These are phyloP conservation scores for Ariolimax columbianus DNA, from an alignment of 2,888 invertebrate genomes.

Conservation along the genomic window DNA sequence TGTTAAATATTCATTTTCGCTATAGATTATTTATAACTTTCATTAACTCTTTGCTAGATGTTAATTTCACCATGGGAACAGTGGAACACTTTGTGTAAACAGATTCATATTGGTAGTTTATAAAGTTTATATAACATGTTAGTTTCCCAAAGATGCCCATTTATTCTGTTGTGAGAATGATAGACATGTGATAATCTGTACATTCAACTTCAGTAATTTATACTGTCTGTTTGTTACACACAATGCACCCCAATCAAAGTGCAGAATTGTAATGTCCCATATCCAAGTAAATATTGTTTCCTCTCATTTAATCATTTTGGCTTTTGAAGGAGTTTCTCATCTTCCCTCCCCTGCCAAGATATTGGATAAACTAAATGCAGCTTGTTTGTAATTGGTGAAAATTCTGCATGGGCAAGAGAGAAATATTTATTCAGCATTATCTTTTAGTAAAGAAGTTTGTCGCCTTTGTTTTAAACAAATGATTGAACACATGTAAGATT, in stretches of 20 bases:
- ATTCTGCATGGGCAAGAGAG: too few species aligned
- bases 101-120: constrained; percentile 3
- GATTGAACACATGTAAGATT: too few species aligned
- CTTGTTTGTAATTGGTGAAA: too few species aligned
- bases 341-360: too few species aligned
- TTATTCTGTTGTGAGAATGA: not conserved
- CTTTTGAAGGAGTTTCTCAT: too few species aligned
- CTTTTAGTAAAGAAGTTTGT: too few species aligned
- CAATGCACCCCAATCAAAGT: not conserved
- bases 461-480: too few species aligned
- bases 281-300: not conserved
- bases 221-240: constrained; percentile 8
- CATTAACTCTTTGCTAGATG: not conserved
- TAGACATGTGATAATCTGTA: constrained; percentile 35
- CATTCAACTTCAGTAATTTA: constrained; percentile 18
- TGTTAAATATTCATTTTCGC: not conserved
- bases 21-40: not conserved
- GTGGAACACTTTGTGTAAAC: not conserved
- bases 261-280: not conserved
- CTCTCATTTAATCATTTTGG: not conserved
- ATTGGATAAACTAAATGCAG: too few species aligned
- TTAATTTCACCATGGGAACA: not conserved
- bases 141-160: not conserved
- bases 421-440: too few species aligned
- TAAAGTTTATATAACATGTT: not conserved